Percentiles rank a stretch among this genome's conserved stretches.
phyloP scores from a whole-genome alignment of 37 sponge, comb jelly and placozoan species.

The Petrosia ficiformis region DNA sequence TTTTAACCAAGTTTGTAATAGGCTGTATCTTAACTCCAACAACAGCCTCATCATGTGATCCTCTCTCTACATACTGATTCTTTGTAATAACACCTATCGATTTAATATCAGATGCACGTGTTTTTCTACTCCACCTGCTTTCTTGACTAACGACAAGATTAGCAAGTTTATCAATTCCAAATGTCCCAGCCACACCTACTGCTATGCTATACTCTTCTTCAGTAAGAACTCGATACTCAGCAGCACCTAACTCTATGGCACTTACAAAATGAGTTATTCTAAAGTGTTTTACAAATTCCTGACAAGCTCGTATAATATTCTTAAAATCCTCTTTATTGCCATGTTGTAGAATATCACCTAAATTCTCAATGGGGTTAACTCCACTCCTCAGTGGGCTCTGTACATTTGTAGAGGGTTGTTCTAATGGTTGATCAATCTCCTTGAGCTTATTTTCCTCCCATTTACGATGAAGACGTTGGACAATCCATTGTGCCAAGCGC shows the following conservation, averaged over 20 bases:
- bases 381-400: too few relatives aligned
- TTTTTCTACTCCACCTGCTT: background rate
- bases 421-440: background rate
- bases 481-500: constrained; percentile 39
- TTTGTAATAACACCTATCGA: constrained; percentile 37
- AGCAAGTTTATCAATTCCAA: constrained; percentile 28
- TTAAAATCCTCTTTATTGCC: background rate
- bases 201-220: constrained; percentile 29
- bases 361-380: background rate
- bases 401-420: background rate
- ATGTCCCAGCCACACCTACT: constrained; percentile 2
- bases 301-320: constrained; percentile 16
- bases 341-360: background rate
- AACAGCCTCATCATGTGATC: constrained; percentile 61
- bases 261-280: constrained; percentile 69
- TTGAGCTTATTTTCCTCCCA: background rate
- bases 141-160: constrained; percentile 1
- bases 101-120: constrained; percentile 16
- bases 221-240: constrained; percentile 44
- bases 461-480: constrained; percentile 8
- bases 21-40: constrained; percentile 49
- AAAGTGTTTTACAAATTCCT: constrained; percentile 34
- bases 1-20: constrained; percentile 18
- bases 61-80: constrained; percentile 25
- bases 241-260: constrained; percentile 52